Conservation (phyloP, 92 coral and sea anemone species). For the Phenganax stokvisi region DNA sequence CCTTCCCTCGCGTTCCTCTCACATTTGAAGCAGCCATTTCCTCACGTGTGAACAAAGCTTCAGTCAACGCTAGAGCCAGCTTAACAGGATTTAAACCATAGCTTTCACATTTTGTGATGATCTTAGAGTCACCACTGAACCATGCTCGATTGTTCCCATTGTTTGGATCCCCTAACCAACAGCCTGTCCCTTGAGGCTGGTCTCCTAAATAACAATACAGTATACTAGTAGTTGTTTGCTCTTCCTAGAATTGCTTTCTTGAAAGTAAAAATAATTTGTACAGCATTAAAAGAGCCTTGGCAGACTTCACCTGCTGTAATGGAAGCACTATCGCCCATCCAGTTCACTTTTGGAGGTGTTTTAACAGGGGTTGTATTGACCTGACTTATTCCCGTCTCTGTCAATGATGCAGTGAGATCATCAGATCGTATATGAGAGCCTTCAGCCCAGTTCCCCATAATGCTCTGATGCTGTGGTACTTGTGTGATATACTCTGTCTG, state of each 20-base stretch:
- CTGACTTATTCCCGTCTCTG: constrained; percentile 5
- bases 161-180: constrained; percentile 78
- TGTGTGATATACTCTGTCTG: constrained; percentile 22
- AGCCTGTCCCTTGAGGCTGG: constrained; percentile 55
- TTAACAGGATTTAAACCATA: constrained; percentile 91
- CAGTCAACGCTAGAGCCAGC: constrained; percentile 74
- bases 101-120: constrained; percentile 71
- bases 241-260: too few relatives aligned
- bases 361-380: constrained; percentile 1
- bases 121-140: constrained; percentile 80
- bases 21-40: constrained; percentile 98
- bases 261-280: too few relatives aligned
- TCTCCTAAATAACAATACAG: constrained; percentile 23
- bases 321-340: not conserved
- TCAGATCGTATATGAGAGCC: constrained; percentile 11
- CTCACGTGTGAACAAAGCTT: constrained; percentile 76
- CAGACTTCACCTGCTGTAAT: not conserved
- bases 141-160: constrained; percentile 70
- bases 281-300: constrained; percentile 24
- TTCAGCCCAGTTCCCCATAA: constrained; percentile 27
- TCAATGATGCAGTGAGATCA: constrained; percentile 7
- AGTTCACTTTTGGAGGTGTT: constrained; percentile 20
- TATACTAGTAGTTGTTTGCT: too few relatives aligned
- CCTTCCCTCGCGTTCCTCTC: constrained; percentile 88
- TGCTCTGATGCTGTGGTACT: constrained; percentile 15